phyloP scores from a whole-genome alignment of 2,113 vertebrate species.

The Hepsetus odoe region DNA sequence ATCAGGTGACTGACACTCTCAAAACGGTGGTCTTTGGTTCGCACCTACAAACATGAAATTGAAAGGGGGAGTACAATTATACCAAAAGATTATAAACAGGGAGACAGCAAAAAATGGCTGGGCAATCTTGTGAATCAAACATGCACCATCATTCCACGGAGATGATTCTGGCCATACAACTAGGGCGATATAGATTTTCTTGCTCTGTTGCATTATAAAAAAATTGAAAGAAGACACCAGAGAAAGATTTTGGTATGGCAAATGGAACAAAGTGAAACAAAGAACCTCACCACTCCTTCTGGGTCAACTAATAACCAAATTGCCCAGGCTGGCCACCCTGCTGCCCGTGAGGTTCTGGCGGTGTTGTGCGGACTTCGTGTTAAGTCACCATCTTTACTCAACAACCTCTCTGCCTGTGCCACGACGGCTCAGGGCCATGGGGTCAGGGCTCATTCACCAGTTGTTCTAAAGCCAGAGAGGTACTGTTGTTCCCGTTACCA shows the following conservation, averaged over 20 bases:
- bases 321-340: constrained; percentile 95
- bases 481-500: constrained; percentile 67
- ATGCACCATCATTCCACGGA: too few species aligned
- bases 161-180: too few species aligned
- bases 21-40: constrained; percentile 96
- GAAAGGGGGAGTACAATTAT: background rate
- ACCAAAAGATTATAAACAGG: background rate
- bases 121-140: too few species aligned
- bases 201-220: too few species aligned
- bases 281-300: constrained; percentile 95
- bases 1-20: constrained; percentile 97
- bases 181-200: too few species aligned
- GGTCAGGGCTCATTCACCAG: constrained; percentile 90
- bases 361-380: constrained; percentile 91
- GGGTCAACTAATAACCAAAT: constrained; percentile 94
- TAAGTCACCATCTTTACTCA: constrained; percentile 92
- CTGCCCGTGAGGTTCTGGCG: constrained; percentile 89
- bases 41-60: constrained; percentile 77
- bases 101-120: too few species aligned
- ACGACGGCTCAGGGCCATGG: constrained; percentile 90
- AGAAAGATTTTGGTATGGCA: too few species aligned
- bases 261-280: too few species aligned
- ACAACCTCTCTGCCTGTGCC: constrained; percentile 88
- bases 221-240: too few species aligned
- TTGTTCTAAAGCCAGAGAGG: constrained; percentile 93